Percentiles rank a stretch among this genome's conserved stretches.
Evolutionary conservation across 2,797 vertebrate species (phyloP).

Genomic region (Zonotrichia albicollis): DNA sequence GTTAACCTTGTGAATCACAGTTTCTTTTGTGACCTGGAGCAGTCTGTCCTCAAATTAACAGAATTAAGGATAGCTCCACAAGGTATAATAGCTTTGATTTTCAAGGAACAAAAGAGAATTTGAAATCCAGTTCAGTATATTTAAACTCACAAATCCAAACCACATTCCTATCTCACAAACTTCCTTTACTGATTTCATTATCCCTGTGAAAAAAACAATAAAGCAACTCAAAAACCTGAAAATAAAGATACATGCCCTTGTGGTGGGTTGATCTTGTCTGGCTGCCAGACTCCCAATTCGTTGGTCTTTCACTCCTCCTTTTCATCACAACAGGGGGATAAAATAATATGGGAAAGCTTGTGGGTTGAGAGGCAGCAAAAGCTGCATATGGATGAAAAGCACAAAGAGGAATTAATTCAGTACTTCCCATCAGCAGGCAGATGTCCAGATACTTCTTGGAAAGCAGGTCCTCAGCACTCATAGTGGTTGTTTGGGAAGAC

Average conservation of each 20-base stretch:
- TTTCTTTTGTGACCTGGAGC: slow-evolving; percentile 15
- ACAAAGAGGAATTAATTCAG: neutral
- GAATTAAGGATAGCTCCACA: neutral
- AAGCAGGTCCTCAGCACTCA: neutral
- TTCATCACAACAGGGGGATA: neutral
- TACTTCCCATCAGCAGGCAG: neutral
- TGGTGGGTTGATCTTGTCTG: neutral
- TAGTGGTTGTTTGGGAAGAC: neutral
- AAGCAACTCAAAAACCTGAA: neutral
- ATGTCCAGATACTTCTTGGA: neutral
- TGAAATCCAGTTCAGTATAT: neutral
- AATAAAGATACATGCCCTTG: neutral
- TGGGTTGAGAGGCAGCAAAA: neutral
- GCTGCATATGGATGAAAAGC: neutral
- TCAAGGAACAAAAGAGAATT: neutral
- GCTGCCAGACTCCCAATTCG: neutral
- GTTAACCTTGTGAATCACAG: slow-evolving; percentile 45
- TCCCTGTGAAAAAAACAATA: neutral
- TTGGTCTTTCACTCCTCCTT: neutral
- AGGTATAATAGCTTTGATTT: neutral
- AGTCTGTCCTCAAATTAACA: slow-evolving; percentile 32
- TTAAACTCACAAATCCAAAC: neutral
- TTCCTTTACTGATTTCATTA: neutral
- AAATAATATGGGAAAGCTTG: neutral
- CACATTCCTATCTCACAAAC: neutral